These are phyloP conservation scores for Sebastes variabilis DNA, from an alignment of 2,797 vertebrate genomes.

Conservation along the genomic window DNA sequence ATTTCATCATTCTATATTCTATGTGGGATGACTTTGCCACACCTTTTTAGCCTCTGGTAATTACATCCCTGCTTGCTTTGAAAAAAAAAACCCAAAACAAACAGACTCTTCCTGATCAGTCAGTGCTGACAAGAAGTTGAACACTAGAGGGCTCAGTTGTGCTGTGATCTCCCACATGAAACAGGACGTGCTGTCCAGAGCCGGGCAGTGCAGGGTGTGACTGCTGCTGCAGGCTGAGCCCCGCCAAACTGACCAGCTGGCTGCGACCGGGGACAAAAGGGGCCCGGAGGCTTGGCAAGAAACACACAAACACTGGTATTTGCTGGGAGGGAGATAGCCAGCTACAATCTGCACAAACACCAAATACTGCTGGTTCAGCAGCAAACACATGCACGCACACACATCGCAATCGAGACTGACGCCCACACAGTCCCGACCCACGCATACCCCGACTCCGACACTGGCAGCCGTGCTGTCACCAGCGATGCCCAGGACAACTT, in stretches of 20 bases:
- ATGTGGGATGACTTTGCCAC: not conserved
- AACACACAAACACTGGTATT: conserved; percentile 70
- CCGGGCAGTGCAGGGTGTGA: conserved; percentile 44
- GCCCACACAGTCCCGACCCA: conserved; percentile 4
- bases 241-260: conserved; percentile 65
- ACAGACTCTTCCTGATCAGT: not conserved
- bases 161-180: conserved; percentile 19
- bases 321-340: conserved; percentile 38
- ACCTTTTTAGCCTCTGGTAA: not conserved
- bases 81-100: not conserved
- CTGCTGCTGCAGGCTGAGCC: conserved; percentile 40
- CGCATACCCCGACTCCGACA: not conserved
- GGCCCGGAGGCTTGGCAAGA: conserved; percentile 67
- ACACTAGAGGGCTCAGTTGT: conserved; percentile 74
- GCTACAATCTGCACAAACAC: conserved; percentile 72
- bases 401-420: conserved; percentile 7
- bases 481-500: conserved; percentile 37
- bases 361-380: conserved; percentile 78
- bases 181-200: not conserved
- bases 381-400: conserved; percentile 17
- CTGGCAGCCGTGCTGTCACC: conserved; percentile 42
- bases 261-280: conserved; percentile 70
- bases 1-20: not conserved
- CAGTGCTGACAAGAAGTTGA: not conserved
- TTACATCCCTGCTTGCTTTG: not conserved